These are phyloP conservation scores for Alsophila aescularia DNA, from an alignment of 2,888 invertebrate species.

Conservation along the genomic window DNA sequence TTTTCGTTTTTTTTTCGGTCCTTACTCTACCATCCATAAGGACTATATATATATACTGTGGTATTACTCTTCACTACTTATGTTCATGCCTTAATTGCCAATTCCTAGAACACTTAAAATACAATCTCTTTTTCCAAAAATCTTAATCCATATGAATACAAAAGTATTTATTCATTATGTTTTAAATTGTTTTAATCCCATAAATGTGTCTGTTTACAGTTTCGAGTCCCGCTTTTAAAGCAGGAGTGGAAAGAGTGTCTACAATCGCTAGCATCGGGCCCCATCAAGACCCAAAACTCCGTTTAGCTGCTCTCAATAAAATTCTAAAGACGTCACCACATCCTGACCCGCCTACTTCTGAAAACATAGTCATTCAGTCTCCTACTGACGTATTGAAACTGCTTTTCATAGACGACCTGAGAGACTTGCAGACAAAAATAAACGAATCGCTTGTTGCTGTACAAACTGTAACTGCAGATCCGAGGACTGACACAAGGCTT, in stretches of 20 bases:
- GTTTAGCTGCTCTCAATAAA: slow-evolving; percentile 87
- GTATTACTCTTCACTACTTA: no score
- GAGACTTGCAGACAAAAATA: slow-evolving; percentile 95
- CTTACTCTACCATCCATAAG: no score
- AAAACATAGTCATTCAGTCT: slow-evolving; percentile 62
- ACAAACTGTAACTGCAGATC: slow-evolving; percentile 97
- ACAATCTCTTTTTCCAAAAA: no score
- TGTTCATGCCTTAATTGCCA: no score
- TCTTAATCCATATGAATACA: no score
- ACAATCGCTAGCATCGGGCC: slow-evolving; percentile 83
- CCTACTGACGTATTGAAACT: slow-evolving; percentile 89
- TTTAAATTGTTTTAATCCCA: neutral
- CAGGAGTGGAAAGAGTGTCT: slow-evolving; percentile 91
- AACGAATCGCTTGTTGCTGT: slow-evolving; percentile 97
- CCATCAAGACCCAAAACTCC: slow-evolving; percentile 70
- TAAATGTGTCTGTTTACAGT: slow-evolving; percentile 83
- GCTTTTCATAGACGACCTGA: slow-evolving; percentile 92
- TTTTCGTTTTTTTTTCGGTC: no score
- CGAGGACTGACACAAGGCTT: slow-evolving; percentile 96
- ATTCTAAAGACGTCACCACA: slow-evolving; percentile 92
- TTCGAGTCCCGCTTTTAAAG: slow-evolving; percentile 91
- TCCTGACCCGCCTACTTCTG: slow-evolving; percentile 83
- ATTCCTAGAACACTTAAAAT: no score
- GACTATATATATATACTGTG: no score
- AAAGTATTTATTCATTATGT: no score